Percentiles rank a stretch among this genome's conserved stretches.
Conservation (phyloP, 2,113 vertebrate species). For the Budorcas taxicolor region DNA sequence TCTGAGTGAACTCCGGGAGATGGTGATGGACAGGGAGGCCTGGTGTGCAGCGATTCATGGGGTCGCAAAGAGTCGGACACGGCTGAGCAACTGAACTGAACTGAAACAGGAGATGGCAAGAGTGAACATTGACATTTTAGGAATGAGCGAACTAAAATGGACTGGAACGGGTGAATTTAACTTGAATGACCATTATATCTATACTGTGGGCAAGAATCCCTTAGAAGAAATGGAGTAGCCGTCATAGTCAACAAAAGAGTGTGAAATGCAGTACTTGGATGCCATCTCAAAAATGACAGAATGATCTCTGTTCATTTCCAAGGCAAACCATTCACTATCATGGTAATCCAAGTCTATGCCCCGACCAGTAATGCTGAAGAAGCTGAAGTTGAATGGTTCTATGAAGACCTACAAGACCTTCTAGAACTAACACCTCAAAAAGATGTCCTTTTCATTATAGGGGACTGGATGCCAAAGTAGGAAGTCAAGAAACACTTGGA, state of each 20-base stretch:
- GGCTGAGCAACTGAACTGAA: no score
- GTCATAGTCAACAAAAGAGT: not conserved
- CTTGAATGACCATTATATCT: not conserved
- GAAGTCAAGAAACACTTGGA: not conserved
- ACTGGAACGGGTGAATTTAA: not conserved
- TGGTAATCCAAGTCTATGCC: not conserved
- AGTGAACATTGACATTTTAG: not conserved
- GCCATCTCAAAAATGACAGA: not conserved
- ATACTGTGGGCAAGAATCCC: not conserved
- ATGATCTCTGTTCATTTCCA: not conserved
- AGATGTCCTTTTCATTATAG: not conserved
- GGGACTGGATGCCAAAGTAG: not conserved
- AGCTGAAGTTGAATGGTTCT: not conserved
- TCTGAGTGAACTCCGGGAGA: no score
- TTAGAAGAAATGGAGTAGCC: not conserved
- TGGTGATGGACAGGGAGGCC: no score
- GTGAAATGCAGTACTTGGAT: not conserved
- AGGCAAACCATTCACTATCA: not conserved
- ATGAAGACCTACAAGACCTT: not conserved
- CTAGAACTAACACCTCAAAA: not conserved
- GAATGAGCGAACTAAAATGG: not conserved
- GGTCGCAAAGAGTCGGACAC: no score
- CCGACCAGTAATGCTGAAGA: not conserved
- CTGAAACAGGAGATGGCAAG: not conserved
- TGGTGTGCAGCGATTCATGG: no score